A percentile compares a stretch with the other conserved stretches of the same genome.
These are phyloP conservation scores for Neopelma chrysocephalum DNA, from an alignment of 2,797 vertebrate species.

Conservation along the genomic window DNA sequence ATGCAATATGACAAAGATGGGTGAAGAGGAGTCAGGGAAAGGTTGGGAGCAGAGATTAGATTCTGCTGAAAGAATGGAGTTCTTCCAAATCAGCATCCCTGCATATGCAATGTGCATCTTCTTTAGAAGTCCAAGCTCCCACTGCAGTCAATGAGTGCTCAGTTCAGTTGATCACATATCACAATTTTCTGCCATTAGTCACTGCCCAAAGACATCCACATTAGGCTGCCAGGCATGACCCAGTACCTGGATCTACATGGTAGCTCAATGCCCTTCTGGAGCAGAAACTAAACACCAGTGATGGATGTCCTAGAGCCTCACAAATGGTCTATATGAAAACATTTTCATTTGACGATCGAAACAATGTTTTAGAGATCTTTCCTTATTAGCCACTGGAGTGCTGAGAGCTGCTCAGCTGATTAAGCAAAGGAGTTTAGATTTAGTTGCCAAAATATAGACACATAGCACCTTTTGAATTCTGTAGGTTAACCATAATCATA, in stretches of 20 bases:
- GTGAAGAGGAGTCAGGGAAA: not conserved
- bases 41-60: not conserved
- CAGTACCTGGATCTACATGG: accelerated
- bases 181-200: not conserved
- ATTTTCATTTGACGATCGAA: not conserved
- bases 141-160: not conserved
- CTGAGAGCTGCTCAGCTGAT: not conserved
- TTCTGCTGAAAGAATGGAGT: not conserved
- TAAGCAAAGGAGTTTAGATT: not conserved
- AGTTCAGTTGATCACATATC: not conserved
- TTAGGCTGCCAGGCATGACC: not conserved
- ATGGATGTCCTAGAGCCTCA: not conserved
- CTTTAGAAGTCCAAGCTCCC: not conserved
- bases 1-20: not conserved
- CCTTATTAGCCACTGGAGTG: not conserved
- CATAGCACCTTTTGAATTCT: not conserved
- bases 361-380: not conserved
- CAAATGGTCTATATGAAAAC: not conserved
- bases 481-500: not conserved
- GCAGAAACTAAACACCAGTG: not conserved
- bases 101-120: not conserved
- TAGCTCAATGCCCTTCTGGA: not conserved
- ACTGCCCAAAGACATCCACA: not conserved
- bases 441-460: not conserved
- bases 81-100: not conserved